Evolutionary conservation across 2,113 vertebrate genomes (phyloP).

Genomic region (Myiozetetes cayanensis): DNA sequence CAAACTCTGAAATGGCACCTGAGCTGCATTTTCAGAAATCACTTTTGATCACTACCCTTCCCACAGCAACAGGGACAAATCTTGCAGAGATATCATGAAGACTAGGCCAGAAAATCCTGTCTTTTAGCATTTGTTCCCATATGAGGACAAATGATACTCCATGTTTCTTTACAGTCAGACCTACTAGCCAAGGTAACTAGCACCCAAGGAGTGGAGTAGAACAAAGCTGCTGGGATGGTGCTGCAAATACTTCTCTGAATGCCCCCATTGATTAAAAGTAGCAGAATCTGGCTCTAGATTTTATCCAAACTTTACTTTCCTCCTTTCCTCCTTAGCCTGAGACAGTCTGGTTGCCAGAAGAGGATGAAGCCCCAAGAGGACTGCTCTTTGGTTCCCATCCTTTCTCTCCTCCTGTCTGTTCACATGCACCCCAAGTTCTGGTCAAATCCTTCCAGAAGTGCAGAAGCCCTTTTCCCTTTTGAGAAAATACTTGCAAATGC

Average conservation of each 20-base stretch:
- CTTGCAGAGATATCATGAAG: not conserved
- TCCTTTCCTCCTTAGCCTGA: not conserved
- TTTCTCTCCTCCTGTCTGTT: not conserved
- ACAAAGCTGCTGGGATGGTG: not conserved
- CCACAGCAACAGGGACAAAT: not conserved
- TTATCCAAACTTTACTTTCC: not conserved
- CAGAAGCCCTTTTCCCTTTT: not conserved
- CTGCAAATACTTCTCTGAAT: not conserved
- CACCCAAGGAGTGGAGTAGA: not conserved
- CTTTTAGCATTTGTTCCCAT: not conserved
- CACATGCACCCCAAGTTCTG: not conserved
- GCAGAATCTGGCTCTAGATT: not conserved
- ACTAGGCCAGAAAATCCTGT: not conserved
- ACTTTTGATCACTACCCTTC: not conserved
- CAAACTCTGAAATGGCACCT: not conserved
- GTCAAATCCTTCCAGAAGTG: not conserved
- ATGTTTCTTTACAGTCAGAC: not conserved
- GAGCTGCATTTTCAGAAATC: not conserved
- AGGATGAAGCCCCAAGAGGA: not conserved
- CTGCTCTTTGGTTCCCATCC: not conserved
- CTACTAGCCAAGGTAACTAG: not conserved
- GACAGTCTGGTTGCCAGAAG: not conserved
- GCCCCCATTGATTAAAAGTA: not conserved
- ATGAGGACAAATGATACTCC: not conserved
- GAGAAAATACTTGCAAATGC: slow-evolving; percentile 19